Conservation (phyloP, 2,113 vertebrate genomes). For the Gila orcuttii region DNA sequence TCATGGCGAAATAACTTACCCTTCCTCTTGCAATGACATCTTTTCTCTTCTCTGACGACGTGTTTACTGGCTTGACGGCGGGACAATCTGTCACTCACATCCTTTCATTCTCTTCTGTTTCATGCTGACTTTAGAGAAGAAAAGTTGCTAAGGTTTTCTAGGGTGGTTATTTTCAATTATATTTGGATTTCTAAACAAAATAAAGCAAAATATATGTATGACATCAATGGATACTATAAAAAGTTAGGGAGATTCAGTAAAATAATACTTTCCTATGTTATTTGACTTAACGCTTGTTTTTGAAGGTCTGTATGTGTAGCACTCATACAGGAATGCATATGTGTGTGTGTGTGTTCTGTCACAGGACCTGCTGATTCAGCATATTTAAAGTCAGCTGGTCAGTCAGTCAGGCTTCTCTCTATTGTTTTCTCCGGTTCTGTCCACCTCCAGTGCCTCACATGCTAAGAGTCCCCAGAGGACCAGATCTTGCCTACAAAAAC, state of each 20-base stretch:
- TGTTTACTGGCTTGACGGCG: too few relatives aligned
- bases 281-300: neutral
- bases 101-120: too few relatives aligned
- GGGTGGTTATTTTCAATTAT: neutral
- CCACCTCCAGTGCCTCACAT: constrained; percentile 44
- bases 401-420: constrained; percentile 24
- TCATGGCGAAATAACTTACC: too few relatives aligned
- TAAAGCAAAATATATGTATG: neutral
- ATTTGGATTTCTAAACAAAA: neutral
- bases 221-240: neutral
- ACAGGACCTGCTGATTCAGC: constrained; percentile 53
- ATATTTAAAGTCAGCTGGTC: constrained; percentile 44
- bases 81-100: too few relatives aligned
- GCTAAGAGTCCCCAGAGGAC: constrained; percentile 19
- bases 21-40: too few relatives aligned
- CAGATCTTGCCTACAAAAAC: constrained; percentile 4
- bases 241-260: neutral
- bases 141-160: neutral
- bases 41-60: too few relatives aligned
- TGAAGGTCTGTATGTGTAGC: constrained; percentile 2
- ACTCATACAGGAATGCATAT: neutral
- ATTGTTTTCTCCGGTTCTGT: constrained; percentile 44
- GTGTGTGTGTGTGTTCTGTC: neutral
- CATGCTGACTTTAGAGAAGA: neutral
- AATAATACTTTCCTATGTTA: neutral